Evolutionary conservation across 1,140 invertebrate genomes (phyloP).

Genomic region (Dolichoris vasculosae): DNA sequence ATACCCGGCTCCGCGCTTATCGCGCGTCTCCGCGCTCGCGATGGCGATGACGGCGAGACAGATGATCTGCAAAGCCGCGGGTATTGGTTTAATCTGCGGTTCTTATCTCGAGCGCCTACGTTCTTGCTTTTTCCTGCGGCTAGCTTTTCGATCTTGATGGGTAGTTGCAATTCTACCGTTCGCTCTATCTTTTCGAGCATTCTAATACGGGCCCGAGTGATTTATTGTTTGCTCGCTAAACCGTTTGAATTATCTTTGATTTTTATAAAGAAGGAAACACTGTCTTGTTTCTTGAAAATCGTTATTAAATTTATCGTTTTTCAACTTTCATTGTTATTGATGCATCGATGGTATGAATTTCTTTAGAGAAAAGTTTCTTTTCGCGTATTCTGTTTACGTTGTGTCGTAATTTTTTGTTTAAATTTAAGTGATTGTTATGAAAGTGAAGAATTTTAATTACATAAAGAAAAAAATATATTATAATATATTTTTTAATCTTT

Average conservation of each 20-base stretch:
- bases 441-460: too few relatives aligned
- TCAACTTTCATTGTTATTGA: neutral
- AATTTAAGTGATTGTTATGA: too few relatives aligned
- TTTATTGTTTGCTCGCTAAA: neutral
- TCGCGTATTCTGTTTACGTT: too few relatives aligned
- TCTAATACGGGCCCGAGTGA: neutral
- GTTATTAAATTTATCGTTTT: neutral
- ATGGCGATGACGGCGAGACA: conserved; percentile 55
- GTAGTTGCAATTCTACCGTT: neutral
- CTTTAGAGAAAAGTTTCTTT: too few relatives aligned
- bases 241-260: neutral
- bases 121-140: neutral
- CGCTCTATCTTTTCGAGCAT: neutral
- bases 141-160: neutral
- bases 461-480: too few relatives aligned
- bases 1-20: conserved; percentile 52
- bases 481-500: too few relatives aligned
- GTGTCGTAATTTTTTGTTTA: too few relatives aligned
- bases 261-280: neutral
- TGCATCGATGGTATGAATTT: neutral
- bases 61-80: conserved; percentile 51
- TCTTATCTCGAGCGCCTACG: neutral
- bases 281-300: neutral
- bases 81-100: neutral
- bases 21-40: conserved; percentile 56